phyloP scores from a whole-genome alignment of 2,113 vertebrate genomes.

The Taxidea taxus region DNA sequence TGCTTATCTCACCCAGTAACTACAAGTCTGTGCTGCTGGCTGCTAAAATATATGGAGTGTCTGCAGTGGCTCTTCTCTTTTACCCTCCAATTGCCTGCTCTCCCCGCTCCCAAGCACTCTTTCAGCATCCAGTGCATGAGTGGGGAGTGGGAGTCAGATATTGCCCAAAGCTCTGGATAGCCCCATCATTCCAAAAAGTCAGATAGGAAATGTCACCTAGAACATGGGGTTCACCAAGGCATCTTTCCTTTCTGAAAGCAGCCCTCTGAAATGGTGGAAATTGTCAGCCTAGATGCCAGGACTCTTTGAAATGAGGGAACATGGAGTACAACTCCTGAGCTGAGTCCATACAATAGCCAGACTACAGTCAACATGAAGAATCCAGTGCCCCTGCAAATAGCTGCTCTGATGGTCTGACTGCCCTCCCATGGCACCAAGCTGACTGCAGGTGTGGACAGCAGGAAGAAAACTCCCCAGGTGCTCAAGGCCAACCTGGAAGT shows the following conservation, averaged over 20 bases:
- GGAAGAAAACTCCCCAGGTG: background rate
- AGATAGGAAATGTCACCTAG: background rate
- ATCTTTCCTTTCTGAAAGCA: background rate
- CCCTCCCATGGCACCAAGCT: background rate
- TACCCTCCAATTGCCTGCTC: background rate
- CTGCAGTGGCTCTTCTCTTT: too few species aligned
- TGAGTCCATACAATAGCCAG: too few species aligned
- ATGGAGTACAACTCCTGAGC: background rate
- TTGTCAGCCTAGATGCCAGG: background rate
- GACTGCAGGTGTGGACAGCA: background rate
- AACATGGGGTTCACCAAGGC: background rate
- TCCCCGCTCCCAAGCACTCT: background rate
- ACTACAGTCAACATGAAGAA: background rate
- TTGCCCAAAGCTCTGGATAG: background rate
- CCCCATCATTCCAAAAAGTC: background rate
- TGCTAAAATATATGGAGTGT: background rate
- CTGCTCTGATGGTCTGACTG: too few species aligned
- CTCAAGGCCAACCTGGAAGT: background rate
- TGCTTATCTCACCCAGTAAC: too few species aligned
- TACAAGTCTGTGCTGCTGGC: rapidly evolving
- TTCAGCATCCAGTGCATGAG: background rate
- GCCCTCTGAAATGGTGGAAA: background rate
- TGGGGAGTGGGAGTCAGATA: too few species aligned
- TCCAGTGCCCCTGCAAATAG: background rate
- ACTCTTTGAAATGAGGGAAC: background rate